Conservation (phyloP, 2,797 vertebrate genomes). For the Argya squamiceps region DNA sequence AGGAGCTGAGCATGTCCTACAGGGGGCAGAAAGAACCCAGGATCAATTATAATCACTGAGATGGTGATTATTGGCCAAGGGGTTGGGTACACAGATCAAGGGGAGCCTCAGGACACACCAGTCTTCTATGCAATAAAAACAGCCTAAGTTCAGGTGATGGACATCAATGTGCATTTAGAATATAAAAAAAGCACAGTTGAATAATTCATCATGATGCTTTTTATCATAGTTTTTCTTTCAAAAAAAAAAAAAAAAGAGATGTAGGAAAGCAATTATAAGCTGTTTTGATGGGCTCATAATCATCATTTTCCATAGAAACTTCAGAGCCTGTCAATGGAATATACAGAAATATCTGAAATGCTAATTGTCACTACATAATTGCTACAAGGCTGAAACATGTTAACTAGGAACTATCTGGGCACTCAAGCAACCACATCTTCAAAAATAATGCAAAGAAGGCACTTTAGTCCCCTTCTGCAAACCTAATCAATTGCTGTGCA, state of each 20-base stretch:
- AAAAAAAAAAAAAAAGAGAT: background rate
- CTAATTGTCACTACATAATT: slow-evolving; percentile 43
- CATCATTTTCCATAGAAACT: slow-evolving; percentile 37
- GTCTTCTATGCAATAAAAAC: background rate
- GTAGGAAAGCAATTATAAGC: slow-evolving; percentile 2
- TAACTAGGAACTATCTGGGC: slow-evolving; percentile 10
- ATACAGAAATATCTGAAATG: slow-evolving; percentile 34
- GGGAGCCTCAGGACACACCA: background rate
- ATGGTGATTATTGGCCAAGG: background rate
- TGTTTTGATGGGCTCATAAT: slow-evolving; percentile 11
- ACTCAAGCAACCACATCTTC: background rate
- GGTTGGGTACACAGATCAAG: background rate
- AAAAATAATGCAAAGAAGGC: background rate
- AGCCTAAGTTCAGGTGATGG: background rate
- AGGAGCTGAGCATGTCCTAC: background rate
- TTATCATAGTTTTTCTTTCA: background rate
- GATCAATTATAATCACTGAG: background rate
- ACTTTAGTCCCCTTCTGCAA: background rate
- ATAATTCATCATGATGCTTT: background rate
- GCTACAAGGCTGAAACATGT: slow-evolving; percentile 25
- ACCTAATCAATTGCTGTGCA: background rate
- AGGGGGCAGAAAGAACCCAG: background rate
- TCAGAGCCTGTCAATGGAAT: slow-evolving; percentile 8
- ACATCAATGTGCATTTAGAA: background rate
- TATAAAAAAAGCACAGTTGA: background rate